Evolutionary conservation across 2,888 invertebrate genomes (phyloP).

Genomic region (Cistogaster globosa): DNA sequence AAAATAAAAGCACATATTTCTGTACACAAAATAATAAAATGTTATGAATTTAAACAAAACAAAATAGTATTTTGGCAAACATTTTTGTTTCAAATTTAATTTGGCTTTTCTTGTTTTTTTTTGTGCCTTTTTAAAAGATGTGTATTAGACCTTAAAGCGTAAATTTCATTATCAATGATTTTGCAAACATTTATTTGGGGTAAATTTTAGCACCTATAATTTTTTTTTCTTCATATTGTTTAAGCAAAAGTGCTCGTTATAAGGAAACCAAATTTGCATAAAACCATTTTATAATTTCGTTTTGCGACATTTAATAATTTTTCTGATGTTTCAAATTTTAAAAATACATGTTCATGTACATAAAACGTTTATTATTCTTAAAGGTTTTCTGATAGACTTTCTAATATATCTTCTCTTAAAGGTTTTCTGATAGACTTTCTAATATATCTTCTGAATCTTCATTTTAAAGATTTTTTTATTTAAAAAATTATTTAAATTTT

Average conservation of each 20-base stretch:
- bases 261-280: conserved; percentile 34
- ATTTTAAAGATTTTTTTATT: too few relatives aligned
- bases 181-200: conserved; percentile 20
- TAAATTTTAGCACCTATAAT: conserved; percentile 47
- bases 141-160: conserved; percentile 52
- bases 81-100: conserved; percentile 1
- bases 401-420: too few relatives aligned
- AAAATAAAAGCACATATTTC: conserved; percentile 20
- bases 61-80: conserved; percentile 42
- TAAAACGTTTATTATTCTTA: too few relatives aligned
- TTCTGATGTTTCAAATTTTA: too few relatives aligned
- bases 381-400: too few relatives aligned
- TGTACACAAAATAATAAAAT: conserved; percentile 9
- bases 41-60: neutral
- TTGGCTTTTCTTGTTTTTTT: neutral
- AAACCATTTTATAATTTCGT: conserved; percentile 35
- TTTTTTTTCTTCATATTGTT: neutral
- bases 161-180: conserved; percentile 56
- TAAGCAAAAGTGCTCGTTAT: neutral
- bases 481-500: too few relatives aligned
- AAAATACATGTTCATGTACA: too few relatives aligned
- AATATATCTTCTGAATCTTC: too few relatives aligned
- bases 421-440: too few relatives aligned
- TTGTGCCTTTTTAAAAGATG: neutral
- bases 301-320: conserved; percentile 25